Conservation (phyloP, 1,140 invertebrate genomes). For the Elysia chlorotica region DNA sequence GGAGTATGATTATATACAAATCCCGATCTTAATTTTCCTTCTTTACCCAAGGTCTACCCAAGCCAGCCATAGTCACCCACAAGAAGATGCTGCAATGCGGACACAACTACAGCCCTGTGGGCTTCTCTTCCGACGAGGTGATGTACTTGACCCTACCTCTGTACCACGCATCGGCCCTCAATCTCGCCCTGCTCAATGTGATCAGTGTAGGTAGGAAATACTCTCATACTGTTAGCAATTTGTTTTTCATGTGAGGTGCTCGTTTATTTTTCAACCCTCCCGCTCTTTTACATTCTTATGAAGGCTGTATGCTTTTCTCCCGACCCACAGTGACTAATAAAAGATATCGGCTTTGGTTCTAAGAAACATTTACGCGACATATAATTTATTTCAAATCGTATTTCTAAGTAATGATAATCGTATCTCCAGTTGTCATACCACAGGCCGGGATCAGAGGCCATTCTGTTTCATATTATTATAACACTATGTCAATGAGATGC, state of each 20-base stretch:
- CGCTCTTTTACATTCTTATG: too few relatives aligned
- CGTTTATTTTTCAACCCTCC: not conserved
- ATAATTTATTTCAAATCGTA: too few relatives aligned
- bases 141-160: constrained; percentile 37
- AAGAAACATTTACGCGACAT: too few relatives aligned
- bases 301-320: not conserved
- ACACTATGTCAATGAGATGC: too few relatives aligned
- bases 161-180: constrained; percentile 33
- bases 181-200: constrained; percentile 28
- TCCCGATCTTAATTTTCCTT: too few relatives aligned
- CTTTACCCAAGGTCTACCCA: constrained; percentile 36
- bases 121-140: constrained; percentile 27
- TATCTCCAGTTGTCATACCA: too few relatives aligned
- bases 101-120: not conserved
- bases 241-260: not conserved
- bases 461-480: too few relatives aligned
- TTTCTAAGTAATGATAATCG: too few relatives aligned
- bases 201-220: constrained; percentile 26
- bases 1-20: too few relatives aligned
- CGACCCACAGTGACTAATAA: too few relatives aligned
- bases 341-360: too few relatives aligned
- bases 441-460: too few relatives aligned
- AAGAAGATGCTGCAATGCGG: not conserved
- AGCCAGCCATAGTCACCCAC: constrained; percentile 29
- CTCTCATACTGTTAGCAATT: not conserved